Evolutionary conservation across 64 coral and sea anemone genomes (phyloP).

Genomic region (Dendrophyllia cribrosa): DNA sequence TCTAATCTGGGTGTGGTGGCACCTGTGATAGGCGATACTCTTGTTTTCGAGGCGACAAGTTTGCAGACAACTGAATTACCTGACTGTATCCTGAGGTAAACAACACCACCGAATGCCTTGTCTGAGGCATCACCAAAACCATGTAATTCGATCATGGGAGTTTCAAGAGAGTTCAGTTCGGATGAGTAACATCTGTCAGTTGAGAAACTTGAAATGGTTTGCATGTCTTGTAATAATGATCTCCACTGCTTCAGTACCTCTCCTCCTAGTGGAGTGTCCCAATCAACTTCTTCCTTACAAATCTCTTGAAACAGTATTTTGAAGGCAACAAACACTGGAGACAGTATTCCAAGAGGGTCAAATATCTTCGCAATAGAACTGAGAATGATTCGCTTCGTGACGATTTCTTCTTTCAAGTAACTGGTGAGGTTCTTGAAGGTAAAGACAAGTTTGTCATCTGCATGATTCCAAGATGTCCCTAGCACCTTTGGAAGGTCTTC

Average conservation of each 20-base stretch:
- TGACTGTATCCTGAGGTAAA: not conserved
- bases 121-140: conserved; percentile 33
- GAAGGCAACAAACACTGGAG: conserved; percentile 27
- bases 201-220: not conserved
- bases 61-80: not conserved
- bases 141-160: not conserved
- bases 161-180: not conserved
- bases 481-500: not conserved
- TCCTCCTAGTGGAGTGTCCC: no score
- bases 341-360: conserved; percentile 33
- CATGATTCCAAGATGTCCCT: no score
- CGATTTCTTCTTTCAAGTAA: conserved; percentile 4
- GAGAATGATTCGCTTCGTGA: conserved; percentile 50
- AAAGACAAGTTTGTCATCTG: no score
- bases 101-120: not conserved
- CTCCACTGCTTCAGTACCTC: not conserved
- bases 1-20: conserved; percentile 25
- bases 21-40: conserved; percentile 8
- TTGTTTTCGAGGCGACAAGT: not conserved
- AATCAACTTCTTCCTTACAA: not conserved
- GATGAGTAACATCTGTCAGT: not conserved
- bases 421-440: conserved; percentile 2
- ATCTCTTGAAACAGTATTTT: not conserved
- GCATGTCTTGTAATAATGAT: not conserved
- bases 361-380: conserved; percentile 57